Percentiles rank a stretch among this genome's conserved stretches.
phyloP scores from a whole-genome alignment of 2,888 invertebrate species.

The Sceliomorpha sp. region DNA sequence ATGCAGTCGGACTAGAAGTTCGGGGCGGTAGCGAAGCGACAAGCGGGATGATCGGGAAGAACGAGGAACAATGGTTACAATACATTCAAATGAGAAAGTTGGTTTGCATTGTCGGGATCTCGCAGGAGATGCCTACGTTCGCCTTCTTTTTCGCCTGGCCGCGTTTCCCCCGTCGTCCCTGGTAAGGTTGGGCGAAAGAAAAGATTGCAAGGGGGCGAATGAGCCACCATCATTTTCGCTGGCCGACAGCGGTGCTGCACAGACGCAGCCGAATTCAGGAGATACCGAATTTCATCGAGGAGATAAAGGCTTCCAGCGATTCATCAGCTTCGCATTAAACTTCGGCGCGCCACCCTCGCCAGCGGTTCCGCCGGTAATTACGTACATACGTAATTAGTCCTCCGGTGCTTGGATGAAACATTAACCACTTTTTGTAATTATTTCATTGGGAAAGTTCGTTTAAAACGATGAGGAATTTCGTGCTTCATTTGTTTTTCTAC shows the following conservation, averaged over 20 bases:
- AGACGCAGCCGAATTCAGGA: too few species aligned
- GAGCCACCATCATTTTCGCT: constrained; percentile 66
- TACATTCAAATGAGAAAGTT: constrained; percentile 77
- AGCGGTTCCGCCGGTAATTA: constrained; percentile 28
- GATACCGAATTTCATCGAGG: constrained; percentile 2
- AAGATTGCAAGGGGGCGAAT: constrained; percentile 67
- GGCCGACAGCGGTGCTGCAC: too few species aligned
- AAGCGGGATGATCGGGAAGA: too few species aligned
- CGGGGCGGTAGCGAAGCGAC: constrained; percentile 7
- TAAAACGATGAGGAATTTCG: too few species aligned
- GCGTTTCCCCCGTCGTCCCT: too few species aligned
- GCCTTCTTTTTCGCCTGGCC: constrained; percentile 17
- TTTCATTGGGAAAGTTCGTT: constrained; percentile 17
- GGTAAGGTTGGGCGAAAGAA: too few species aligned
- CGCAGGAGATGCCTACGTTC: too few species aligned
- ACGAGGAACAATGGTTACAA: constrained; percentile 74
- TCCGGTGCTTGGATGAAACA: constrained; percentile 26
- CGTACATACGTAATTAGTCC: constrained; percentile 34
- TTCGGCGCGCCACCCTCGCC: constrained; percentile 26
- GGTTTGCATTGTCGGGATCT: constrained; percentile 64
- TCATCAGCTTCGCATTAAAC: constrained; percentile 45
- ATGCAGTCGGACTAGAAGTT: constrained; percentile 2
- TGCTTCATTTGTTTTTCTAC: too few species aligned
- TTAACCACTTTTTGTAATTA: constrained; percentile 30
- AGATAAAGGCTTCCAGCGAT: constrained; percentile 36